Evolutionary conservation across 2,888 invertebrate genomes (phyloP), one percentile per base, ranked within the genome.

Genomic region (Cabera pusaria): DNA sequence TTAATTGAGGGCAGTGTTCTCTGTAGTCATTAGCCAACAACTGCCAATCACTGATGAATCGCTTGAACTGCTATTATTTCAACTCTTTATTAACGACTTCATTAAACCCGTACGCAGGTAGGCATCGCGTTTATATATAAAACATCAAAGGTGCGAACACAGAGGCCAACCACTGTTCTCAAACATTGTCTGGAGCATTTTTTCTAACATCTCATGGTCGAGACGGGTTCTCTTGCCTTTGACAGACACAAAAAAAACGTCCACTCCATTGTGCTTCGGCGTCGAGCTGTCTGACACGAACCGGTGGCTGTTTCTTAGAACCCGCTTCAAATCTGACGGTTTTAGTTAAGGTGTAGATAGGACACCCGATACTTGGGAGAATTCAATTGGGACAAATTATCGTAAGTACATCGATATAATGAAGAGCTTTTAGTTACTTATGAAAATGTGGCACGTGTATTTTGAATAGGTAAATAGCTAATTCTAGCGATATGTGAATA

Each of bases 201-300:
- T 83, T 79, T 76, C 68, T 73, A 68, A 59, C 62, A 62, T 62
- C 71, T 71, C 62, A 64, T 63, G 70, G 62, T 60, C 65, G 68
- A 72, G 72, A 70, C 72, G 71, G 64, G 74, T 77, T 68, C 62
- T 67, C 65, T 62, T 67, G 64, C 68, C 71, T 68, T 72, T 64
- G 58, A 52, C 64, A 44, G 52, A 61, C 62, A 64, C 72, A 67
- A 78, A 78, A 84, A 68, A 73, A 84, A 84, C 69, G 65, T 59
- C 57, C 68, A 64, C 57, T 56, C 81, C 68, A 81, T 86, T 86
- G 85, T 86, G 67, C 59, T 66, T 54, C 59, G 78, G 86, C 87
- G 87, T 73, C 87, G 83, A 71, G 85, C 87, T 69, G 87, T 87
- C 87, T 87, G 85, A 71, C 60, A 47, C 68, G 63, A 52, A 56